Percentiles rank a stretch among this genome's conserved stretches.
phyloP scores from a whole-genome alignment of 1,140 invertebrate genomes.

The Drosophila ironensis region DNA sequence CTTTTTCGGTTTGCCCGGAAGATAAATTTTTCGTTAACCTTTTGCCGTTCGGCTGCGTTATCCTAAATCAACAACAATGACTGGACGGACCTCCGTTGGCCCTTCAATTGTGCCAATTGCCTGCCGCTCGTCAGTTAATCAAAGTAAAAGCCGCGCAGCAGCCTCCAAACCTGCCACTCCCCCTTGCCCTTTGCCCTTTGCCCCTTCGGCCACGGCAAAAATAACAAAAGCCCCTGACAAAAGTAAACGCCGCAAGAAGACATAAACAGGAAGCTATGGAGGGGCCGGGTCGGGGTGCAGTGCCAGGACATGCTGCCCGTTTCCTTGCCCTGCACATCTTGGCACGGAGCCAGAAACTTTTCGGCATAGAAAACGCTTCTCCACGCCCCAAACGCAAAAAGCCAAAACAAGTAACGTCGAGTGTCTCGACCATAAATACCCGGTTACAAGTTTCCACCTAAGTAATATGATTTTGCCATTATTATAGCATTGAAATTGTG shows the following conservation, averaged over 20 bases:
- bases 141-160: slow-evolving; percentile 72
- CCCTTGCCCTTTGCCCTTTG: neutral
- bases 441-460: no score
- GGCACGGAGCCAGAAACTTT: slow-evolving; percentile 61
- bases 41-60: slow-evolving; percentile 65
- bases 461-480: no score
- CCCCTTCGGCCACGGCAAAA: slow-evolving; percentile 10
- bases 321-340: slow-evolving; percentile 23
- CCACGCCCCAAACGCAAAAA: no score
- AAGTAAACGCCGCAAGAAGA: slow-evolving; percentile 58
- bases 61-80: slow-evolving; percentile 78
- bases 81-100: slow-evolving; percentile 26
- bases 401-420: no score
- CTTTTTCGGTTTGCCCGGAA: slow-evolving; percentile 43
- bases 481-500: no score
- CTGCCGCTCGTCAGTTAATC: slow-evolving; percentile 76
- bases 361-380: slow-evolving; percentile 52
- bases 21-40: slow-evolving; percentile 77
- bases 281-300: neutral
- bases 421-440: no score
- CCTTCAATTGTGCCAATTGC: slow-evolving; percentile 76
- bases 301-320: slow-evolving; percentile 32
- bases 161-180: no score
- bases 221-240: slow-evolving; percentile 61
- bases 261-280: slow-evolving; percentile 47